Percentiles rank a stretch among this genome's conserved stretches.
These are phyloP conservation scores for Arvicanthis niloticus DNA, from an alignment of 2,113 vertebrate species.

Conservation along the genomic window DNA sequence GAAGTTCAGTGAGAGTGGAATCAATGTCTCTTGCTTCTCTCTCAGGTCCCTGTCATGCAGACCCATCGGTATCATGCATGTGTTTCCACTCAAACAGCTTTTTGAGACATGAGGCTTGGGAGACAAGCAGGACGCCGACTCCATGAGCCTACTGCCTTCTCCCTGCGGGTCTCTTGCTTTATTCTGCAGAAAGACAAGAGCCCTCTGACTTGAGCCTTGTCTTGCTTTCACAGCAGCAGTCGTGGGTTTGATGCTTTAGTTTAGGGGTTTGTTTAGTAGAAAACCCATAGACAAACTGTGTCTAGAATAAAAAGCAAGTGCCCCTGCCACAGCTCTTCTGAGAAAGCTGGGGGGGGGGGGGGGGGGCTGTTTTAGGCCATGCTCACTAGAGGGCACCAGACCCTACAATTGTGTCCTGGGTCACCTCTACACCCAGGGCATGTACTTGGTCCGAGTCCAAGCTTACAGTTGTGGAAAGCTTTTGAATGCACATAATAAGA, in stretches of 20 bases:
- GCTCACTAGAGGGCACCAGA: slow-evolving; percentile 64
- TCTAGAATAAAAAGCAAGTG: no score
- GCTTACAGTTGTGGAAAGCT: not conserved
- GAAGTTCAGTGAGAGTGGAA: not conserved
- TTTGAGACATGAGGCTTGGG: not conserved
- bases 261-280: not conserved
- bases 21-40: not conserved
- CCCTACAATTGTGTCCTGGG: not conserved
- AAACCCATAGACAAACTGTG: not conserved
- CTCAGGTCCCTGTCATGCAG: accelerated
- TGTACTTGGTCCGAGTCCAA: accelerated
- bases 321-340: not conserved
- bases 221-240: not conserved
- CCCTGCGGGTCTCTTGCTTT: accelerated
- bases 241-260: not conserved
- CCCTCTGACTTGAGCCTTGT: not conserved
- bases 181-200: not conserved
- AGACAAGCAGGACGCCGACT: not conserved
- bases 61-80: accelerated
- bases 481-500: not conserved
- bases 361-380: not conserved
- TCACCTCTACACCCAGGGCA: not conserved
- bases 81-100: not conserved
- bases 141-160: not conserved
- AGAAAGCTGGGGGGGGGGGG: no score